These are phyloP conservation scores for Sesia apiformis DNA, from an alignment of 2,888 invertebrate species.

Conservation along the genomic window DNA sequence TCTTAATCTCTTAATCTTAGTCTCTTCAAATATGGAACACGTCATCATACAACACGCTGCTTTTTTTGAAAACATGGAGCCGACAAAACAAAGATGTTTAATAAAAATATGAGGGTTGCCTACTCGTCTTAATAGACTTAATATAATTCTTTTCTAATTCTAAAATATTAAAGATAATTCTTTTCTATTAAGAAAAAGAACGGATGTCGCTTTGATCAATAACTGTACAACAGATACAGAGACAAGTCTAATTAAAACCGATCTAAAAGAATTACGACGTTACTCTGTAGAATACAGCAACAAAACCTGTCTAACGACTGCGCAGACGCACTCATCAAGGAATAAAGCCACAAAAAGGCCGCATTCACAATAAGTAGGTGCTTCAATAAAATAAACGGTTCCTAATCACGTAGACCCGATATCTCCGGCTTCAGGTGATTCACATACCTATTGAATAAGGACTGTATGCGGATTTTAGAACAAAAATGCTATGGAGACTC, in stretches of 20 bases:
- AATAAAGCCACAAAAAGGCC: slow-evolving; percentile 35
- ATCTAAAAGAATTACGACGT: slow-evolving; percentile 32
- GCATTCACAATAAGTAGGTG: slow-evolving; percentile 41
- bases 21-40: too few species aligned
- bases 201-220: too few species aligned
- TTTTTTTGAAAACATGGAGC: too few species aligned
- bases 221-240: too few species aligned
- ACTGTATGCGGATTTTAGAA: slow-evolving; percentile 4
- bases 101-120: too few species aligned
- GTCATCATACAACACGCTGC: too few species aligned
- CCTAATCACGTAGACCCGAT: slow-evolving; percentile 29
- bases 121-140: too few species aligned
- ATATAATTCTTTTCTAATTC: too few species aligned
- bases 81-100: too few species aligned
- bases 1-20: too few species aligned
- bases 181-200: too few species aligned
- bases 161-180: too few species aligned
- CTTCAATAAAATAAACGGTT: slow-evolving; percentile 55
- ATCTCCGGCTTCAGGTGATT: slow-evolving; percentile 15
- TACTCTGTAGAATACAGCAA: slow-evolving; percentile 19
- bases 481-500: neutral
- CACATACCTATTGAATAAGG: slow-evolving; percentile 16
- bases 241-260: slow-evolving; percentile 29
- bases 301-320: slow-evolving; percentile 28
- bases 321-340: slow-evolving; percentile 27